Evolutionary conservation across 1,140 invertebrate species (phyloP), one percentile per base, ranked within the genome.

Genomic region (Diabrotica virgifera): DNA sequence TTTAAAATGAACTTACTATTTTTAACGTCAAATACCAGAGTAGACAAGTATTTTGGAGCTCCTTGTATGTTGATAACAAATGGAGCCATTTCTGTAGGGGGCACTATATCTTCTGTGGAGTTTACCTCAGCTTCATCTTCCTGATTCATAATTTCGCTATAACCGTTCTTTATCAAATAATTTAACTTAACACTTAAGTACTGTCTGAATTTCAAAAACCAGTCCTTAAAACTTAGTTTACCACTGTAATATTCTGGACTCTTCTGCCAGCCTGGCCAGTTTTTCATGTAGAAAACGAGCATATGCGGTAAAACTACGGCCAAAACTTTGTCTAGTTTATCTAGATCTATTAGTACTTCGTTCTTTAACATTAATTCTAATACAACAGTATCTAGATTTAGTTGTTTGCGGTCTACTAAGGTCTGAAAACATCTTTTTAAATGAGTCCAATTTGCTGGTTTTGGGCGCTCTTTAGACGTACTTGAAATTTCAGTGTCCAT

Each of bases 221-320:
- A 71, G 5, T 40, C 56, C 52, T 66, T 63, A 35, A 72, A 69
- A 24, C 36, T 50, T 12, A 71, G 59, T 24, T 66, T 63, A 6
- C 69, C 71, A 24, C 66, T 67, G 38, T 69, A 69, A 53, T 69
- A 72, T 37, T 72, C 68, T 50, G 50, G 52, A 59, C 68, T 72
- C 52, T 56, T 64, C 54, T 66, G 62, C 70, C 70, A 72, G 35
- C 70, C 70, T 35, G 70, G 70, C 70, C 70, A 72, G 6, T 60
- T 66, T 61, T 62, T 72, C 11, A 70, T 68, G 57, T 72, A 70
- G 56, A 57, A 63, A n/a, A 72, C 66, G 5, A 72, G 38, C 58
- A 70, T 64, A 46, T 68, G 67, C 7, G 66, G 69, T 24, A 70
- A 53, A 50, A 64, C 38, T 14, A 9, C 24, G 2, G 38, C 56